Base-by-base conservation (phyloP, 2,113 vertebrate genomes). In the Tetrao urogallus region DNA sequence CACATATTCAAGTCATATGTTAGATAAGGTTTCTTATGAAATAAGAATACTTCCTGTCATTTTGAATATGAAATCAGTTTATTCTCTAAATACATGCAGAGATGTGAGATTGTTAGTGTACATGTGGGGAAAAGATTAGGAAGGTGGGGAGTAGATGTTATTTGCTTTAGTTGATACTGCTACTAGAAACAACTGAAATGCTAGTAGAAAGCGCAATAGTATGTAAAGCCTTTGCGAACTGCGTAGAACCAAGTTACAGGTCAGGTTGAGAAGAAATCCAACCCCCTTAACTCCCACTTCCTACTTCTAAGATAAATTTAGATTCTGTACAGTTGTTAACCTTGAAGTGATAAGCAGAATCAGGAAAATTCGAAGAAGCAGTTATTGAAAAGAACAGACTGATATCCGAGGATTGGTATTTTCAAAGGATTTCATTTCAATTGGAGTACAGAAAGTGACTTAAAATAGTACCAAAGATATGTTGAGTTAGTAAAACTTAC, bases 21-120 rank as follows among this genome's bases (percentile, higher is more conserved):
- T 42, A 66, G 30, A n/a, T 65, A 74, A 92, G 14, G 88, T 70
- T 92, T 86, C 57, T 61, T 54, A 32, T 74, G 56, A 86, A 89
- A 84, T 48, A 73, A 0, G 13, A 70, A 17, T 40, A 48, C 69
- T 83, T 57, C 47, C 65, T 73, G 48, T 40, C 64, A 65, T 85
- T 79, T 88, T 77, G 72, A 25, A 28, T 69, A 42, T 50, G 19
- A 65, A 60, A 38, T 88, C 25, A 25, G 17, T 60, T 58, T 32
- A 6, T 50, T 73, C 17, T 64, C 38, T 38, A 38, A 38, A 43
- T 73, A 38, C 19, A 86, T 0, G 1, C 25, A 85, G 48, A 64
- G 15, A 9, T 56, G 42, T 67, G 47, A 71, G 20, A 48, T 34
- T 40, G 25, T 36, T 40, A 57, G 73, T 27, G 36, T 79, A 32